Base-by-base conservation (phyloP, 2,113 vertebrate species). In the Oreochromis niloticus region DNA sequence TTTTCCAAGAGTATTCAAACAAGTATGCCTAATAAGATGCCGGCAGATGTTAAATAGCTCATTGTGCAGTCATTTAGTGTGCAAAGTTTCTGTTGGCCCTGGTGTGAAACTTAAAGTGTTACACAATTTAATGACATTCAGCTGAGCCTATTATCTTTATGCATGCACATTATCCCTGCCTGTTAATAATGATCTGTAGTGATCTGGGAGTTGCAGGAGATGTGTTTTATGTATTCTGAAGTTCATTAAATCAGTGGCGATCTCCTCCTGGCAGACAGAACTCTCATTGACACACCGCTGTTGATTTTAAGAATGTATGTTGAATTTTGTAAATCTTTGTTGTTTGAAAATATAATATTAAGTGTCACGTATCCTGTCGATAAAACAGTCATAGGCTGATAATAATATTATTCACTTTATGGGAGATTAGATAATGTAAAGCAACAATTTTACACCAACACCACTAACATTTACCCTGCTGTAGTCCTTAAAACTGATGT, bases 131-230 rank as follows among this genome's bases (percentile, higher is more conserved):
- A 90, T 85, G 82, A 78, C 83, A 73, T 89, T 91, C 71, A 89
- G 61, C 87, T 66, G 79, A 90, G 87, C 66, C 87, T 90, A 90
- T 93, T 92, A 87, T 91, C 87, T 93, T 92, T 88, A 89, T 88
- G 89, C 85, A 57, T 82, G 63, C 79, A 86, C 86, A 90, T 92
- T 94, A 91, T 92, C 78, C 59, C n/a, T 3, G 27, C 71, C 84
- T 88, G 85, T 88, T 93, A 91, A 89, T 75, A 86, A 78, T 87
- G 66, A 91, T 91, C 46, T 78, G 55, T 43, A 81, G 88, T 39
- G 73, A 89, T 86, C 27, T 71, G 57, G 82, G 90, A 89, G 88
- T 68, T 59, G 54, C 17, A 82, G 63, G 82, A 68, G 73, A 36
- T n/a, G 39, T 81, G 84, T 59, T 92, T 92, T 87, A 91, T 93